Evolutionary conservation across 1,140 invertebrate species (phyloP).

Genomic region (Ceratina japonica): DNA sequence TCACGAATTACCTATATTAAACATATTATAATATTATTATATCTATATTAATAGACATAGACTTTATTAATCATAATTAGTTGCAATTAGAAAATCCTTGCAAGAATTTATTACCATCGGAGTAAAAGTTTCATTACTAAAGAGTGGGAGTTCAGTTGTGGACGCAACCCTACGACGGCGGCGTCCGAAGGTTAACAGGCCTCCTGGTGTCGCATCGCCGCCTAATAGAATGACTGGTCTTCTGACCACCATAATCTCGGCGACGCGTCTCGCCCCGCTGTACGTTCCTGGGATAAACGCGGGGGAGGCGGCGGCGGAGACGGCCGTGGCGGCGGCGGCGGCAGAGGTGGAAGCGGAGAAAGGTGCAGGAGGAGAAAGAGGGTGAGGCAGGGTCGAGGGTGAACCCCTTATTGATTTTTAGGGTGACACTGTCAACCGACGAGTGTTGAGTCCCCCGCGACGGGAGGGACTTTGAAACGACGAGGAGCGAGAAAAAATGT

Average conservation of each 20-base stretch:
- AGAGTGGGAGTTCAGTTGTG: neutral
- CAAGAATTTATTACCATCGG: too few relatives aligned
- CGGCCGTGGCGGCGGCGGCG: constrained; percentile 66
- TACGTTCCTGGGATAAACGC: constrained; percentile 60
- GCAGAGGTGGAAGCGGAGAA: constrained; percentile 63
- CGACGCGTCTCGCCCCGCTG: constrained; percentile 56
- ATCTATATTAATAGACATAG: too few relatives aligned
- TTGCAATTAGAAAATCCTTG: too few relatives aligned
- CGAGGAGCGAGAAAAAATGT: constrained; percentile 64
- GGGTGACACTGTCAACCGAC: constrained; percentile 83
- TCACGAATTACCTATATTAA: too few relatives aligned
- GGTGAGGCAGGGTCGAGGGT: constrained; percentile 78
- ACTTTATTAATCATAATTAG: too few relatives aligned
- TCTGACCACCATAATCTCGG: constrained; percentile 69
- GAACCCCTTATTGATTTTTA: constrained; percentile 84
- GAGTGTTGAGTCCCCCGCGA: constrained; percentile 78
- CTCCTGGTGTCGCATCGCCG: constrained; percentile 62
- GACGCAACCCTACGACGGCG: neutral
- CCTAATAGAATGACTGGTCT: constrained; percentile 72
- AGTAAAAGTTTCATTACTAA: too few relatives aligned
- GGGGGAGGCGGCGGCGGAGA: constrained; percentile 53
- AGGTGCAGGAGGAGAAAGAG: constrained; percentile 68
- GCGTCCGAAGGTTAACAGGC: constrained; percentile 35
- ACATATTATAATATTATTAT: too few relatives aligned
- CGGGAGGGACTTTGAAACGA: constrained; percentile 76